Evolutionary conservation across 2,888 invertebrate genomes (phyloP).

Genomic region (Phaonia tiefii): DNA sequence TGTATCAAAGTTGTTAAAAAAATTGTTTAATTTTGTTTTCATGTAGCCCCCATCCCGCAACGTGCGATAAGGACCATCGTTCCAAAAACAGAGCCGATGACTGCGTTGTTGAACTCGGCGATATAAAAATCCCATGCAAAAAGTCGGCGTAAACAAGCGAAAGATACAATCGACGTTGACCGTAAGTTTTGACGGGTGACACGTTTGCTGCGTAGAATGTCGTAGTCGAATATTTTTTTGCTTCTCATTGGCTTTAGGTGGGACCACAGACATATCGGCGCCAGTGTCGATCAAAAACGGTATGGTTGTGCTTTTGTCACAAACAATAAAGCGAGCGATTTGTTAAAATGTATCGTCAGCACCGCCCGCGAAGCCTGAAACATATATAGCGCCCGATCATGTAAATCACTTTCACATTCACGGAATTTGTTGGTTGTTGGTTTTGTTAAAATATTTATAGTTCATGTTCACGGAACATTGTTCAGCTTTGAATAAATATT

Average conservation of each 20-base stretch:
- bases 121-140: slow-evolving; percentile 29
- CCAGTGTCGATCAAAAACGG: slow-evolving; percentile 45
- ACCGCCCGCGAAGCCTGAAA: slow-evolving; percentile 17
- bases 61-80: no score
- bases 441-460: no score
- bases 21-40: no score
- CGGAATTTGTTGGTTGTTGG: slow-evolving; percentile 1
- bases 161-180: slow-evolving; percentile 44
- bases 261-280: slow-evolving; percentile 60
- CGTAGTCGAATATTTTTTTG: background rate
- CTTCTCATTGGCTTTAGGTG: background rate
- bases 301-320: slow-evolving; percentile 48
- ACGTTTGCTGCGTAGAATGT: slow-evolving; percentile 18
- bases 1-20: no score
- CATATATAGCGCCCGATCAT: slow-evolving; percentile 51
- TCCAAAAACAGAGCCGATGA: slow-evolving; percentile 38
- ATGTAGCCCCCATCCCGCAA: no score
- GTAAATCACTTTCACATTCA: background rate
- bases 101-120: slow-evolving; percentile 35
- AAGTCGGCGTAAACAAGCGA: slow-evolving; percentile 31
- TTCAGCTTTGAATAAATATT: no score
- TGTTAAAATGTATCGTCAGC: slow-evolving; percentile 17
- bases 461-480: no score
- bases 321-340: slow-evolving; percentile 53
- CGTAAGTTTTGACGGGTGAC: no score